Conservation (phyloP, 1,140 invertebrate species). For the Trichonephila inaurata region DNA sequence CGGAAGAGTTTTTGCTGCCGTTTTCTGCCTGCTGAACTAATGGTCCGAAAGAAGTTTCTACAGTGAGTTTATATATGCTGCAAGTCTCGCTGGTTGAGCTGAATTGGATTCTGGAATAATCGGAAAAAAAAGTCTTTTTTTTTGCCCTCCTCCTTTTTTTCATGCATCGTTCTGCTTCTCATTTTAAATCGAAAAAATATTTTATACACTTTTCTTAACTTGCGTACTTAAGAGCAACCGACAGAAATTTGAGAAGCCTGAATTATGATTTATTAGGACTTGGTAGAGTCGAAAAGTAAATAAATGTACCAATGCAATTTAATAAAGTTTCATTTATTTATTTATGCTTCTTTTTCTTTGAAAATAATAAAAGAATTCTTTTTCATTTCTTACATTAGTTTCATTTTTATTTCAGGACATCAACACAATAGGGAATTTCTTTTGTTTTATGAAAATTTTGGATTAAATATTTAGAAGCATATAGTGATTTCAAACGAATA, state of each 20-base stretch:
- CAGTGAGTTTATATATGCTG: not conserved
- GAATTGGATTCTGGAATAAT: conserved; percentile 52
- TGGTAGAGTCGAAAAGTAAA: not conserved
- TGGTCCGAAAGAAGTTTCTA: conserved; percentile 39
- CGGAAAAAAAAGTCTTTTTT: not conserved
- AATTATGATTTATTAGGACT: not conserved
- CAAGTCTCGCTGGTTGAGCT: conserved; percentile 36
- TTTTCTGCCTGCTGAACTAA: conserved; percentile 38
- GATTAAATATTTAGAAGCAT: not conserved
- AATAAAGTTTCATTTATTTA: conserved; percentile 17
- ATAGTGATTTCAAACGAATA: not conserved
- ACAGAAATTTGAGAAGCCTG: not conserved
- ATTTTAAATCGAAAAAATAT: conserved; percentile 45
- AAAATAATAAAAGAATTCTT: not conserved
- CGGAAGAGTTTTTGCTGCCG: conserved; percentile 5
- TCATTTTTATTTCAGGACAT: not conserved
- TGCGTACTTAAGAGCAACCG: not conserved
- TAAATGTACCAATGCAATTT: not conserved
- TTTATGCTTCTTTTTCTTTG: not conserved
- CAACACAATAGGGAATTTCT: not conserved
- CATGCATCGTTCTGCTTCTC: conserved; percentile 21
- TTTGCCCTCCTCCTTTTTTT: not conserved
- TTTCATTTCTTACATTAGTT: not conserved
- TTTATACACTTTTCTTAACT: conserved; percentile 20
- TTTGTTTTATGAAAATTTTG: not conserved